Evolutionary conservation across 2,113 vertebrate genomes (phyloP).

Genomic region (Eonycteris spelaea): DNA sequence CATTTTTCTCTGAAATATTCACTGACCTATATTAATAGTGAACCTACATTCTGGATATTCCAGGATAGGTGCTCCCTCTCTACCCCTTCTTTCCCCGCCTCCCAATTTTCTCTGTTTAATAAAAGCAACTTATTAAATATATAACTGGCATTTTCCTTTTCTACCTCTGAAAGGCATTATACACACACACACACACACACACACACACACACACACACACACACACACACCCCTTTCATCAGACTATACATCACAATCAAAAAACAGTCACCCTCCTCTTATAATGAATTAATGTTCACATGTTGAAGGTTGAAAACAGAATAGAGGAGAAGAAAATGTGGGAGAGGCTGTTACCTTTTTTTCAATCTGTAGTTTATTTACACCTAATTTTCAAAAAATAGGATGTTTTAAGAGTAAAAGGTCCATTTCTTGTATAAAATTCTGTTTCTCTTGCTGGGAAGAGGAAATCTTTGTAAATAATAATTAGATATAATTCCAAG

Average conservation of each 20-base stretch:
- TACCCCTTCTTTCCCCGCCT: not conserved
- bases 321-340: not conserved
- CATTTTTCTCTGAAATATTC: slow-evolving; percentile 43
- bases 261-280: not conserved
- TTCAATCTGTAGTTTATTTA: slow-evolving; percentile 24
- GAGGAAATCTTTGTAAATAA: slow-evolving; percentile 30
- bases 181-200: not conserved
- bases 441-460: not conserved
- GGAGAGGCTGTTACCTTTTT: not conserved
- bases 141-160: not conserved
- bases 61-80: not conserved
- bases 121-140: slow-evolving; percentile 17
- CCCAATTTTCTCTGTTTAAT: not conserved
- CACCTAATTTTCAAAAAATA: not conserved
- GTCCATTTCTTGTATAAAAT: not conserved
- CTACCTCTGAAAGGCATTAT: not conserved
- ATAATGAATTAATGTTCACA: not conserved
- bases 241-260: not conserved
- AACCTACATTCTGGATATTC: slow-evolving; percentile 32
- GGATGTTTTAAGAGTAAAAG: slow-evolving; percentile 22
- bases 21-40: slow-evolving; percentile 39
- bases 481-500: not conserved
- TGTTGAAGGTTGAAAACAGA: not conserved
- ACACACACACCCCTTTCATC: not conserved
- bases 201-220: not conserved